Percentiles rank a stretch among this genome's conserved stretches.
These are phyloP conservation scores for Cyanoliseus patagonus DNA, from an alignment of 2,113 vertebrate genomes.

Conservation along the genomic window DNA sequence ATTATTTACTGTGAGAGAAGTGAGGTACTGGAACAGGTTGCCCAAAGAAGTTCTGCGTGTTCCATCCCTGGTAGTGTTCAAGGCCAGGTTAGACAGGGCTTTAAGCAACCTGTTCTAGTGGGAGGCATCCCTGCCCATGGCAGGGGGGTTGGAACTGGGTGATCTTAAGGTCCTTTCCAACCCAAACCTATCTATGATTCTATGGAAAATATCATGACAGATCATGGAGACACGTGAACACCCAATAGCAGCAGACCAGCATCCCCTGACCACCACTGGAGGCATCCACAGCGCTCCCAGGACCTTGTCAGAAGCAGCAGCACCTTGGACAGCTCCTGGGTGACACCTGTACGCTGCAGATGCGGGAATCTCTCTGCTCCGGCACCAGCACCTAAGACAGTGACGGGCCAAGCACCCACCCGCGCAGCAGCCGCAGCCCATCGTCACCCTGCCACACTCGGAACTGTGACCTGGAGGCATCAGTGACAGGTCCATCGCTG, in stretches of 20 bases:
- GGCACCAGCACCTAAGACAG: neutral
- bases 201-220: neutral
- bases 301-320: neutral
- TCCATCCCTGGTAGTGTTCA: neutral
- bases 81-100: neutral
- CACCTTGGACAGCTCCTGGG: neutral
- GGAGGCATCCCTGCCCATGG: neutral
- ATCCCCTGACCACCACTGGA: neutral
- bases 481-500: too few species aligned
- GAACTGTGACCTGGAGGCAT: neutral
- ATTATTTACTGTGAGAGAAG: neutral
- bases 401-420: accelerated
- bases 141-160: neutral
- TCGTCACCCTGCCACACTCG: accelerated
- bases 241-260: neutral
- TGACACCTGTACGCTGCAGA: neutral
- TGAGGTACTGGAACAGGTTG: neutral
- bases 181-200: neutral
- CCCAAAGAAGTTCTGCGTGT: neutral
- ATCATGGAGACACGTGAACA: neutral
- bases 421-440: neutral
- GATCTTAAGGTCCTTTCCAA: neutral
- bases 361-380: neutral
- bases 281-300: too few species aligned
- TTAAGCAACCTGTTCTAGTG: neutral